These are phyloP conservation scores for Synergus itoensis DNA, from an alignment of 2,888 invertebrate species.

Conservation along the genomic window DNA sequence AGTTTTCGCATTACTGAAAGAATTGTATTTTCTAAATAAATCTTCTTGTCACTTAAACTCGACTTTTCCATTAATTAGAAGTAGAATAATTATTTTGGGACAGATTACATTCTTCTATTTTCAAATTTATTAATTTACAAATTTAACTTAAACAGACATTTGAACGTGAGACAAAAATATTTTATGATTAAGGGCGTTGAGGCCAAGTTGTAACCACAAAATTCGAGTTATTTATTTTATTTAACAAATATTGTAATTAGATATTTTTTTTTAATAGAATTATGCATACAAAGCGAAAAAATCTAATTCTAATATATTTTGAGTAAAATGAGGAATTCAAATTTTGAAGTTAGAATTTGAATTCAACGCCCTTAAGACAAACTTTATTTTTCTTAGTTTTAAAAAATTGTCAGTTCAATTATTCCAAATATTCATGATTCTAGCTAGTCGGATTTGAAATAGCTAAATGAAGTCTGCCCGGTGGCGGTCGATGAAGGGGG, in stretches of 20 bases:
- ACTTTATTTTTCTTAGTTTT: neutral
- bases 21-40: conserved; percentile 39
- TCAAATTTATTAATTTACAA: neutral
- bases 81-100: neutral
- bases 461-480: conserved; percentile 62
- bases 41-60: neutral
- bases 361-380: neutral
- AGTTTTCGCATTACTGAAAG: conserved; percentile 4
- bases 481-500: conserved; percentile 57
- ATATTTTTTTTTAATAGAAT: no score
- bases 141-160: neutral
- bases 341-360: no score
- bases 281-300: no score
- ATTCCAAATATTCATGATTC: conserved; percentile 4
- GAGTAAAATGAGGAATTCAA: no score
- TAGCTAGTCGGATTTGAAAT: conserved; percentile 57
- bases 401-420: neutral
- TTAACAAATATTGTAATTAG: no score
- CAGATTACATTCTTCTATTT: neutral
- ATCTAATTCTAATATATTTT: neutral
- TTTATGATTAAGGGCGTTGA: neutral
- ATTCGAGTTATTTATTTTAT: no score
- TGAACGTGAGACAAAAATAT: neutral
- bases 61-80: neutral
- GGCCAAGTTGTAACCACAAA: no score